phyloP scores from a whole-genome alignment of 2,113 vertebrate species.

The Notothenia coriiceps region DNA sequence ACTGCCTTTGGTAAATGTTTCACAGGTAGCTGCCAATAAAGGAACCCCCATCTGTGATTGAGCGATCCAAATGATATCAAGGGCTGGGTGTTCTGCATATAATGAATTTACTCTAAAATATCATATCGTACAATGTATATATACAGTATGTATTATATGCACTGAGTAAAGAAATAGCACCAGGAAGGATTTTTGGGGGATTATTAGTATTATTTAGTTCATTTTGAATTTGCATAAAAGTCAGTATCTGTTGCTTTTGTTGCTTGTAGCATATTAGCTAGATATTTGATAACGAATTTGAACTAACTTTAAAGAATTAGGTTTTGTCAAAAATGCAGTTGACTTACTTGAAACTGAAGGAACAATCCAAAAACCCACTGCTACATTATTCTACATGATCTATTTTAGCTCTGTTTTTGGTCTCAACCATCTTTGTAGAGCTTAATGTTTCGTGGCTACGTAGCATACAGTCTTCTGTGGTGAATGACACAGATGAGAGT shows the following conservation, averaged over 20 bases:
- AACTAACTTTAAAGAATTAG: neutral
- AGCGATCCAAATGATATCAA: constrained; percentile 3
- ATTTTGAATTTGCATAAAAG: neutral
- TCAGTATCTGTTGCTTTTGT: neutral
- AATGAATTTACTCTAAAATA: neutral
- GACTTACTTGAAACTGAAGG: neutral
- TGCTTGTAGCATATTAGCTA: neutral
- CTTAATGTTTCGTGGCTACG: no score
- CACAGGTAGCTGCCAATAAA: constrained; percentile 54
- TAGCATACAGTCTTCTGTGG: no score
- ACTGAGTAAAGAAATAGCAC: neutral
- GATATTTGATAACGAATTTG: neutral
- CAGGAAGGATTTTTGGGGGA: neutral
- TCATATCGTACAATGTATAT: neutral
- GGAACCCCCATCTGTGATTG: constrained; percentile 41
- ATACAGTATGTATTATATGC: neutral
- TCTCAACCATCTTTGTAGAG: neutral
- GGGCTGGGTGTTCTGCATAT: no score
- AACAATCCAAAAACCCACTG: neutral
- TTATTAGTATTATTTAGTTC: neutral
- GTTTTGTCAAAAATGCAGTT: neutral
- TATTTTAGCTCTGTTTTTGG: neutral
- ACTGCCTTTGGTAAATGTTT: constrained; percentile 55
- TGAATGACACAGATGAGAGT: no score
- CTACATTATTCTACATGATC: neutral